Conservation (phyloP, 2,888 invertebrate genomes). For the Lepidonotus clava region DNA sequence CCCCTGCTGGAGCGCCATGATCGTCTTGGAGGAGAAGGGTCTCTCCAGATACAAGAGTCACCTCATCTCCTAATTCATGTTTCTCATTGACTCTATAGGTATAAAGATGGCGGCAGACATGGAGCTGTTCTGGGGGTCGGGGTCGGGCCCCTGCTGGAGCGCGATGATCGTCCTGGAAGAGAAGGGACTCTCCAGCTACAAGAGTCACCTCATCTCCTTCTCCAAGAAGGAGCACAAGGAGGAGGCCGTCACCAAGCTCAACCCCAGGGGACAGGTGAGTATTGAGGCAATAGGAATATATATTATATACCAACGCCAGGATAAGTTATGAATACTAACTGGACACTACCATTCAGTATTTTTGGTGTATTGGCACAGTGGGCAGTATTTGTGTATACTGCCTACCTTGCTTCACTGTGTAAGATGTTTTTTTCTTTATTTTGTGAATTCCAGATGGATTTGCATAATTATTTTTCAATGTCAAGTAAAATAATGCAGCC, state of each 20-base stretch:
- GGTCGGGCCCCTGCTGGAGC: constrained; percentile 72
- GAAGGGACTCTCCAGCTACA: constrained; percentile 68
- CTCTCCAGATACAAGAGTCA: constrained; percentile 66
- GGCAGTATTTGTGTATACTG: no score
- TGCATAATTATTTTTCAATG: no score
- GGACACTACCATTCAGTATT: no score
- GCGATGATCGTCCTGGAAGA: constrained; percentile 71
- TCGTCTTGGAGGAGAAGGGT: constrained; percentile 72
- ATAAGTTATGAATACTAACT: no score
- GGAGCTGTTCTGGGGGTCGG: constrained; percentile 74
- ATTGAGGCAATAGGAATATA: no score
- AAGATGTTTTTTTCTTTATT: no score
- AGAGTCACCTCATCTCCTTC: constrained; percentile 68
- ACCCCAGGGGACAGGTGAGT: constrained; percentile 72
- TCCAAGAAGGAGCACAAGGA: constrained; percentile 70
- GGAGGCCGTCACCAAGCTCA: constrained; percentile 68
- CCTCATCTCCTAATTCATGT: constrained; percentile 66
- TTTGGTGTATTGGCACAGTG: no score
- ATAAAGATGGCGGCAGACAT: constrained; percentile 64
- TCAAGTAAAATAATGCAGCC: no score
- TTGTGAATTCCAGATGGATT: no score
- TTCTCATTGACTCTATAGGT: no score
- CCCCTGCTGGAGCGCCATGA: constrained; percentile 71
- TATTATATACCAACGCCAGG: no score
- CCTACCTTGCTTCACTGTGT: no score